phyloP scores from a whole-genome alignment of 2,888 invertebrate genomes.

The Choreutis nemorana region DNA sequence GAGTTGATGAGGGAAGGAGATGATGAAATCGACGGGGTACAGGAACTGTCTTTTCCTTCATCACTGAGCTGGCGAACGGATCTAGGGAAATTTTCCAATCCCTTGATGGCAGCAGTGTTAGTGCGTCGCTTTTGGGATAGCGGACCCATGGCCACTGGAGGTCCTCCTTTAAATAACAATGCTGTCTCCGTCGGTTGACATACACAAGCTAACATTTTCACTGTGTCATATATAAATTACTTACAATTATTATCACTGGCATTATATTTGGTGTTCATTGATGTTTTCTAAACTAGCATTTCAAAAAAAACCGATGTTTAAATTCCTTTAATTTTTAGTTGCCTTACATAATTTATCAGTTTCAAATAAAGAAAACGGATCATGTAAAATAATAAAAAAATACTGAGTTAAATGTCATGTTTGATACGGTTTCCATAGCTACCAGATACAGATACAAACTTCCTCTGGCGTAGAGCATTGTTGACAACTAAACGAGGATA shows the following conservation, averaged over 20 bases:
- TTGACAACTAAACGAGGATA: conserved; percentile 18
- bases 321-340: too few relatives aligned
- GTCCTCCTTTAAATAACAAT: conserved; percentile 58
- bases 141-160: conserved; percentile 63
- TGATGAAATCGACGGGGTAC: conserved; percentile 34
- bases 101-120: conserved; percentile 31
- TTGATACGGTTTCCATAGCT: too few relatives aligned
- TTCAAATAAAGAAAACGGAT: too few relatives aligned
- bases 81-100: conserved; percentile 34
- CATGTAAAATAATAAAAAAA: too few relatives aligned
- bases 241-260: conserved; percentile 39
- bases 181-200: conserved; percentile 71
- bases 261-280: conserved; percentile 34
- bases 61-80: conserved; percentile 32
- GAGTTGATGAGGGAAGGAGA: conserved; percentile 37
- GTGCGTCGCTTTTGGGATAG: conserved; percentile 50
- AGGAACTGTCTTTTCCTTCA: conserved; percentile 35
- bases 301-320: too few relatives aligned
- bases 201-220: conserved; percentile 73
- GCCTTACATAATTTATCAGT: too few relatives aligned
- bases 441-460: conserved; percentile 24
- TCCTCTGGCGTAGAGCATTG: conserved; percentile 19
- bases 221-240: conserved; percentile 27
- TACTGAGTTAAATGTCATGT: too few relatives aligned
- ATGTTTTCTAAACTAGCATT: too few relatives aligned